phyloP scores from a whole-genome alignment of 1,140 invertebrate species.

The Formica exsecta region DNA sequence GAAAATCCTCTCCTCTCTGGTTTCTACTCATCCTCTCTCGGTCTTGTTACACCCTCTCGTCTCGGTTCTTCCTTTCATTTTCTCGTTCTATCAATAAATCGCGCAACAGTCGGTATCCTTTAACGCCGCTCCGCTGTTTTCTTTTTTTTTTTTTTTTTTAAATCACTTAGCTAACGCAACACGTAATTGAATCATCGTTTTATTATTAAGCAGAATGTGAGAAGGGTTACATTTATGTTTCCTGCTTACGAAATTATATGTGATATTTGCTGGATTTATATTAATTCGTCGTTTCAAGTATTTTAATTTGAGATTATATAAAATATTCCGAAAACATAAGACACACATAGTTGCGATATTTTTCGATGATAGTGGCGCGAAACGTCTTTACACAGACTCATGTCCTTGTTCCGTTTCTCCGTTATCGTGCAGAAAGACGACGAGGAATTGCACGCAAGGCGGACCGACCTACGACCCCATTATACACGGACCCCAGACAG shows the following conservation, averaged over 20 bases:
- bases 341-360: constrained; percentile 6
- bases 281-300: background rate
- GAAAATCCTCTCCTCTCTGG: constrained; percentile 75
- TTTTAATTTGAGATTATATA: background rate
- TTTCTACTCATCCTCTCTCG: constrained; percentile 6
- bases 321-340: background rate
- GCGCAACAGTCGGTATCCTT: constrained; percentile 41
- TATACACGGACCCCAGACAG: constrained; percentile 76
- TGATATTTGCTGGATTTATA: background rate
- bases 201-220: background rate
- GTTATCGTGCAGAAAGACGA: constrained; percentile 66
- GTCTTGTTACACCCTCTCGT: constrained; percentile 43
- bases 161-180: background rate
- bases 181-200: constrained; percentile 1
- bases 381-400: constrained; percentile 42
- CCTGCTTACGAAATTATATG: background rate
- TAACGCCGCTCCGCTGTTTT: constrained; percentile 32
- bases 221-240: background rate
- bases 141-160: background rate
- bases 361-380: constrained; percentile 28
- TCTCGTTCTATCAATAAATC: constrained; percentile 68
- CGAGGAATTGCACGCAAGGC: constrained; percentile 76
- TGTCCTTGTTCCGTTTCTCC: constrained; percentile 63
- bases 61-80: constrained; percentile 53
- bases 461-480: constrained; percentile 76